phyloP scores from a whole-genome alignment of 2,113 vertebrate species.

The Megaleporinus macrocephalus region DNA sequence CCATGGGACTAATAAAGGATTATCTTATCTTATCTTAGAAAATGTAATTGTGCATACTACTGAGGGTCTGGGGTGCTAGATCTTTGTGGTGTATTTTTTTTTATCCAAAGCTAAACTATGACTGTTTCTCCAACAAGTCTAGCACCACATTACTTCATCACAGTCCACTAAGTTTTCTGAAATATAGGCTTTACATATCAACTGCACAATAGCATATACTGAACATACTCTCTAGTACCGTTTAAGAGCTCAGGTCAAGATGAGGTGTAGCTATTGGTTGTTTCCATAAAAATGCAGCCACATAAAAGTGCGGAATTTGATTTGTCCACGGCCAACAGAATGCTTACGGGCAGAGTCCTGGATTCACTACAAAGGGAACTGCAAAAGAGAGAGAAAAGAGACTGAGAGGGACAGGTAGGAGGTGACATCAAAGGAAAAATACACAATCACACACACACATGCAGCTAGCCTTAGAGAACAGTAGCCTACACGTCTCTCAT shows the following conservation, averaged over 20 bases:
- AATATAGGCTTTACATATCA: slow-evolving; percentile 16
- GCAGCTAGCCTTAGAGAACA: not conserved
- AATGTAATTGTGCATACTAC: not conserved
- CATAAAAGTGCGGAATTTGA: slow-evolving; percentile 23
- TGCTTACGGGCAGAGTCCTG: not conserved
- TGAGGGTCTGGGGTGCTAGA: not conserved
- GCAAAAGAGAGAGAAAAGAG: not conserved
- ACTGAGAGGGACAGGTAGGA: slow-evolving; percentile 4
- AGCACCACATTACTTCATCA: not conserved
- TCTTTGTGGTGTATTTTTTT: not conserved
- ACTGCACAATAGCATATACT: not conserved
- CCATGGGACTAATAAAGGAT: too few species aligned
- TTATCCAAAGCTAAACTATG: not conserved
- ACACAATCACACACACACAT: not conserved
- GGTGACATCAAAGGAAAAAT: slow-evolving; percentile 15
- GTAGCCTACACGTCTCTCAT: not conserved
- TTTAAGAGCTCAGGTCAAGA: not conserved
- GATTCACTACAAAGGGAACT: not conserved
- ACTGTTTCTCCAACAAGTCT: not conserved
- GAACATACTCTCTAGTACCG: not conserved
- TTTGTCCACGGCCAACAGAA: slow-evolving; percentile 5
- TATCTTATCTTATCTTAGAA: too few species aligned
- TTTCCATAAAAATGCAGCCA: slow-evolving; percentile 15
- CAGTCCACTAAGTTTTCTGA: not conserved
- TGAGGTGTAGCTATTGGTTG: slow-evolving; percentile 18